A percentile compares a stretch with the other conserved stretches of the same genome.
Evolutionary conservation across 2,113 vertebrate genomes (phyloP).

Genomic region (Henicopernis longicauda): DNA sequence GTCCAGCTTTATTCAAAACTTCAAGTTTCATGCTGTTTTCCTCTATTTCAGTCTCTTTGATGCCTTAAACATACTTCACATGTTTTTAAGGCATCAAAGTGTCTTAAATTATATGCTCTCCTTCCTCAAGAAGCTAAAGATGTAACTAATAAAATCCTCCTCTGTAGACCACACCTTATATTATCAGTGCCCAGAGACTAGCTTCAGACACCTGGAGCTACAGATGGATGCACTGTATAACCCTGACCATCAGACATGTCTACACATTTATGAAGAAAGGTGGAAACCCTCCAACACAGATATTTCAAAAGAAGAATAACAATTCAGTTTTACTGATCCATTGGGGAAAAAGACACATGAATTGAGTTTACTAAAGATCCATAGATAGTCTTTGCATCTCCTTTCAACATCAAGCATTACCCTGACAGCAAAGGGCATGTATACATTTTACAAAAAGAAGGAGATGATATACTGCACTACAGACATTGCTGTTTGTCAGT

Average conservation of each 20-base stretch:
- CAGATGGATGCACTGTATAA: conserved; percentile 54
- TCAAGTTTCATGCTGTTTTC: conserved; percentile 43
- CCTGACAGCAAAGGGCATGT: background rate
- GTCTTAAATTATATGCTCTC: conserved; percentile 31
- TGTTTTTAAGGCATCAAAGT: conserved; percentile 56
- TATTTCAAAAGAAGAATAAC: conserved; percentile 54
- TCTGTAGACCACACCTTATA: conserved; percentile 64
- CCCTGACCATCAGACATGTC: conserved; percentile 21
- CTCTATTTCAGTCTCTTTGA: conserved; percentile 44
- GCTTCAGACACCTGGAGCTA: conserved; percentile 53
- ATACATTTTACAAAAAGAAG: background rate
- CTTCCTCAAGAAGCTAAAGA: conserved; percentile 59
- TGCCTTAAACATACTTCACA: conserved; percentile 30
- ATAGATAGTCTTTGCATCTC: background rate
- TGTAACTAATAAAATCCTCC: conserved; percentile 52
- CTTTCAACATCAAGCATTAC: background rate
- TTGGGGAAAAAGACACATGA: conserved; percentile 1
- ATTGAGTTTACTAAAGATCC: conserved; percentile 20
- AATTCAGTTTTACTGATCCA: conserved; percentile 22
- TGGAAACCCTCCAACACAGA: conserved; percentile 27
- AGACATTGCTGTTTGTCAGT: background rate
- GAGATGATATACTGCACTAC: background rate
- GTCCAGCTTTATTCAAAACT: background rate
- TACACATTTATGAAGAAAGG: conserved; percentile 16
- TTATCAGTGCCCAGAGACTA: conserved; percentile 49